phyloP scores from a whole-genome alignment of 2,888 invertebrate species.

The Amphimallon solstitiale region DNA sequence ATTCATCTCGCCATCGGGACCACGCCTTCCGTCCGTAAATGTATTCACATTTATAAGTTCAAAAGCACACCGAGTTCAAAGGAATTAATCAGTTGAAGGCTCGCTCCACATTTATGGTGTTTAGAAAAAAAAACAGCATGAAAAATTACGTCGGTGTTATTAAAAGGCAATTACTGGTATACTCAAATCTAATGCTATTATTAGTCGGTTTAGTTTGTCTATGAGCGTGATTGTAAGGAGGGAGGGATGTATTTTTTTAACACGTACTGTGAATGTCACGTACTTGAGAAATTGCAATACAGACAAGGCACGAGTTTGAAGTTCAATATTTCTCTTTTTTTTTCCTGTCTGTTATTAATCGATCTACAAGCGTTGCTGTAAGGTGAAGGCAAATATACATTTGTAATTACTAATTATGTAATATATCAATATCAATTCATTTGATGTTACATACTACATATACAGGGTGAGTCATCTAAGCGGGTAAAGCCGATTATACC shows the following conservation, averaged over 20 bases:
- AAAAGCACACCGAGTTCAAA: too few relatives aligned
- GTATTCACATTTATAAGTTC: too few relatives aligned
- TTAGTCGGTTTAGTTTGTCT: background rate
- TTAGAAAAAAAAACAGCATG: too few relatives aligned
- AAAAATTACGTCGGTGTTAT: too few relatives aligned
- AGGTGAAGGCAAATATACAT: conserved; percentile 14
- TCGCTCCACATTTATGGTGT: too few relatives aligned
- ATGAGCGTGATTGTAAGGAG: background rate
- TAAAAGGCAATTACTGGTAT: too few relatives aligned
- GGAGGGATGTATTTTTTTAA: conserved; percentile 4
- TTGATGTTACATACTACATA: background rate
- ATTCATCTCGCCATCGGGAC: too few relatives aligned
- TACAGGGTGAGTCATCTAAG: too few relatives aligned
- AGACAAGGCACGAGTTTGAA: background rate
- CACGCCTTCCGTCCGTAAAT: too few relatives aligned
- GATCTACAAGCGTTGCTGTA: background rate
- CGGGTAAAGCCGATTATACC: too few relatives aligned
- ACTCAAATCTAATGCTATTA: background rate
- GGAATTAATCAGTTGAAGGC: too few relatives aligned
- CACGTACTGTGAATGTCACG: conserved; percentile 11
- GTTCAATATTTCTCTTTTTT: conserved; percentile 3
- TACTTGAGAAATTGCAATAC: conserved; percentile 17
- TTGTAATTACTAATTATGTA: conserved; percentile 26
- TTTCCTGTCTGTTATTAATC: background rate
- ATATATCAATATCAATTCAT: conserved; percentile 15